phyloP scores from a whole-genome alignment of 2,113 vertebrate genomes.

The Dicentrarchus labrax region DNA sequence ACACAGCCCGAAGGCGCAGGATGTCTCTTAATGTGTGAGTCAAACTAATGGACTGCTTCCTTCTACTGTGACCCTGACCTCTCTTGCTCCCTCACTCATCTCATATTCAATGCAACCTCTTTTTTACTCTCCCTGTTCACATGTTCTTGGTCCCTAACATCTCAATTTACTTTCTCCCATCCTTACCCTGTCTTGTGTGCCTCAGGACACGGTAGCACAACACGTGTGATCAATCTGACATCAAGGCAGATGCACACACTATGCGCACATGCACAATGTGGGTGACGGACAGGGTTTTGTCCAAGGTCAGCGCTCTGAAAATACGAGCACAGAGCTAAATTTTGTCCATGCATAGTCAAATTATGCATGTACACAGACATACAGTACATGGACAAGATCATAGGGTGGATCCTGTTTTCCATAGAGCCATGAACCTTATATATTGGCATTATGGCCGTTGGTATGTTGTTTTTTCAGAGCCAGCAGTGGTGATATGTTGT shows the following conservation, averaged over 20 bases:
- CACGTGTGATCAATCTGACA: conserved; percentile 54
- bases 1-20: conserved; percentile 54
- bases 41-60: conserved; percentile 76
- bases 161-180: conserved; percentile 26
- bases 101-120: conserved; percentile 14
- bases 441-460: no score
- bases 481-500: no score
- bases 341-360: background rate
- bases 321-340: conserved; percentile 16
- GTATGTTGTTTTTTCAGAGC: no score
- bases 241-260: conserved; percentile 17
- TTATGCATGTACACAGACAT: background rate
- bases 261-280: background rate
- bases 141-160: conserved; percentile 1
- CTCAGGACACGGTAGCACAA: conserved; percentile 26
- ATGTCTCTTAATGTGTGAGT: conserved; percentile 66
- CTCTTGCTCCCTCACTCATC: conserved; percentile 47
- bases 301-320: conserved; percentile 35
- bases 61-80: conserved; percentile 59
- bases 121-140: background rate
- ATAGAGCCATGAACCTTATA: background rate
- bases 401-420: conserved; percentile 3
- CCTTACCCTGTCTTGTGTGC: conserved; percentile 20
- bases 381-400: conserved; percentile 6
- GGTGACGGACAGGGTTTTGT: conserved; percentile 35